Conservation (phyloP, 2,888 invertebrate species). For the Eugnorisma glareosa region DNA sequence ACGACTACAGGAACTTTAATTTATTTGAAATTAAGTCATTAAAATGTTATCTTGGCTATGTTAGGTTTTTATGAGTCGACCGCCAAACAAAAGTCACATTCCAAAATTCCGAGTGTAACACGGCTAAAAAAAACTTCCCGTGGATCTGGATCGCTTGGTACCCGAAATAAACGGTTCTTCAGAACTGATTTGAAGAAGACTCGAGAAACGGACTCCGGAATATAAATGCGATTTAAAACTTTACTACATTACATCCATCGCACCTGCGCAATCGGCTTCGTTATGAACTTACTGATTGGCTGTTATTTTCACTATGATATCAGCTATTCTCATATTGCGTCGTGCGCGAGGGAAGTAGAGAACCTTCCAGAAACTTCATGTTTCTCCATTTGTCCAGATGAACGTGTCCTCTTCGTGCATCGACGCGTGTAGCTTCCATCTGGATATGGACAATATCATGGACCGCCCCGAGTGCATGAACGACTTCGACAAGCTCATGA, state of each 20-base stretch:
- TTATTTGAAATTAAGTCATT: not conserved
- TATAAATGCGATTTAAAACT: not conserved
- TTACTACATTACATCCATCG: not conserved
- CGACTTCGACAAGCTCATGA: conserved; percentile 96
- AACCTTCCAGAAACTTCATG: not conserved
- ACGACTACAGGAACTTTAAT: no score
- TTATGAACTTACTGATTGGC: not conserved
- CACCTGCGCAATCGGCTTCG: not conserved
- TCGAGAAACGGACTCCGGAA: not conserved
- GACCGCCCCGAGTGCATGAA: conserved; percentile 95
- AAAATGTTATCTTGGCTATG: not conserved
- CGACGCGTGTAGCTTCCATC: conserved; percentile 95
- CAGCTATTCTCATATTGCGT: not conserved
- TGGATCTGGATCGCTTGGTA: no score
- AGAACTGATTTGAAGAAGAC: not conserved
- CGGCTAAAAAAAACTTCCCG: no score
- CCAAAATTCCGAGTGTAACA: no score
- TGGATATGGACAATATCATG: conserved; percentile 95
- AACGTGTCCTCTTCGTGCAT: conserved; percentile 95
- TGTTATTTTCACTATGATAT: not conserved
- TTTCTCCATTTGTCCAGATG: conserved; percentile 74
- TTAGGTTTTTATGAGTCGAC: not conserved
- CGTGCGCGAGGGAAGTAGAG: no score
- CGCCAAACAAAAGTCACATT: not conserved
- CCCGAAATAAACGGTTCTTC: no score